Conservation (phyloP, 1,140 invertebrate genomes). For the Pissodes strobi region DNA sequence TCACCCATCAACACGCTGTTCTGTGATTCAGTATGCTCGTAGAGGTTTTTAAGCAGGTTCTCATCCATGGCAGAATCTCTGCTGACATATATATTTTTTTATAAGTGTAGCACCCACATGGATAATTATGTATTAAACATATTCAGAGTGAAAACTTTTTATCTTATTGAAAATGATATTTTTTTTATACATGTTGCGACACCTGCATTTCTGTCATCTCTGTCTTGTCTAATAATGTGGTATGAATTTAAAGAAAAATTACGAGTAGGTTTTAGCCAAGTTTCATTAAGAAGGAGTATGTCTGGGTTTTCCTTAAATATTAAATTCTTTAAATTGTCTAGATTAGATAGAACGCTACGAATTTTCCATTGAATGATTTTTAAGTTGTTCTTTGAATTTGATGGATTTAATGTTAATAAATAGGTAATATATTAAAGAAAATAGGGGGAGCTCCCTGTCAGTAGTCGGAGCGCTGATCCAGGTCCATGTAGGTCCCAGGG, state of each 20-base stretch:
- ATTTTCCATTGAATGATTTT: constrained; percentile 27
- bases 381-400: constrained; percentile 3
- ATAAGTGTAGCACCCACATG: background rate
- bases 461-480: too few species aligned
- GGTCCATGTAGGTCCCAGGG: too few species aligned
- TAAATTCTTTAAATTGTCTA: constrained; percentile 10
- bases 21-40: background rate
- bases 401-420: too few species aligned
- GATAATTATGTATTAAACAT: constrained; percentile 6
- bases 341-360: background rate
- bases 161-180: background rate
- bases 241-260: constrained; percentile 9
- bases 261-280: constrained; percentile 16
- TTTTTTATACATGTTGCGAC: constrained; percentile 8
- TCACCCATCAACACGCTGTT: constrained; percentile 3
- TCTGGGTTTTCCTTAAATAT: constrained; percentile 16
- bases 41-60: too few species aligned
- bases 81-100: background rate
- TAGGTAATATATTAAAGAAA: too few species aligned
- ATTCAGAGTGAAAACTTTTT: background rate
- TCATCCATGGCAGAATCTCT: background rate
- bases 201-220: constrained; percentile 27
- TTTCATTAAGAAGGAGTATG: constrained; percentile 24
- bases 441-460: too few species aligned
- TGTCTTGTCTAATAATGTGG: constrained; percentile 19